Evolutionary conservation across 2,888 invertebrate genomes (phyloP), one percentile per base, ranked within the genome.

Genomic region (Elgonia sp.): DNA sequence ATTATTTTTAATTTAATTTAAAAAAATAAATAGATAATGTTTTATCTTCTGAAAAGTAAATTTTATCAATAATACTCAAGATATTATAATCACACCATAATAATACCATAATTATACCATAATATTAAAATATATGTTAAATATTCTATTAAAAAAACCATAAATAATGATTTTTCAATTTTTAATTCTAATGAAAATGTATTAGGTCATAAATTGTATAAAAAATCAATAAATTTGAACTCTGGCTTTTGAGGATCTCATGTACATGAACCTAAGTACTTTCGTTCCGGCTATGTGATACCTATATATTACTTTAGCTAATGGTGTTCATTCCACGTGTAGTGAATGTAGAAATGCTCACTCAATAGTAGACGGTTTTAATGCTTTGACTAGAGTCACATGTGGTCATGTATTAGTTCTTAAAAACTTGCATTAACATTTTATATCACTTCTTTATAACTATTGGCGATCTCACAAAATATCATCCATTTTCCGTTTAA

Each of bases 251-350:
- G 40, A 67, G 46, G 16, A 53, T 67, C 79, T 40, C 46, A 62
- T 42, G 60, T 40, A 55, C 67, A 21, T 67, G 55, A 53, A 65
- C 55, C 39, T 21, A 77, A 75, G 62, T 75, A 69, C 79, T 69
- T 79, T 67, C 42, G 42, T 46, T 65, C 46, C 57, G 7, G 57
- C 79, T 69, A 79, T 60, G 42, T 7, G 42, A 69, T 60, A 57
- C 57, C 79, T 69, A 60, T 69, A 79, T 60, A 60, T 69, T 79
- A 69, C 79, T 55, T 79, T 57, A 55, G 79, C 69, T 79, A 67
- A 79, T 79, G 79, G 79, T 42, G 40, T 79, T 79, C 69, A 79
- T 69, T 69, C 69, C 79, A 79, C 57, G 79, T 79, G 69, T 79
- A 79, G 42, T 53, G 67, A 67, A 79, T 79, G 69, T 79, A 57